Conservation (phyloP, 2,888 invertebrate genomes). For the Leuctra nigra region DNA sequence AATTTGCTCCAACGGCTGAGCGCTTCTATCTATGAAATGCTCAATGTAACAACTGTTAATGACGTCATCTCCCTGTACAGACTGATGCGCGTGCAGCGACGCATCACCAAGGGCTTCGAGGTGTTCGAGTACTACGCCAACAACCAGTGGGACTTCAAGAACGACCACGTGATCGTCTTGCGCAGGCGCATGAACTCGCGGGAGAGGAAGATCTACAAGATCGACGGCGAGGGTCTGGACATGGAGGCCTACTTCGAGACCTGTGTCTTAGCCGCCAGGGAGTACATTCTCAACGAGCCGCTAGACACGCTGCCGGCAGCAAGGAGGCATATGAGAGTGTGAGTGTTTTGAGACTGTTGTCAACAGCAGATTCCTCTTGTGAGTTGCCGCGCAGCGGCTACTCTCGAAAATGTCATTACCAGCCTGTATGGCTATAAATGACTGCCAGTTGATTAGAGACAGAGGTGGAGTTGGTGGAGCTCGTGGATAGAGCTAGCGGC, state of each 20-base stretch:
- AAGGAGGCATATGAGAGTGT: slow-evolving; percentile 71
- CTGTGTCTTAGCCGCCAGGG: slow-evolving; percentile 72
- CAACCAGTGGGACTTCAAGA: slow-evolving; percentile 85
- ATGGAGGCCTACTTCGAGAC: slow-evolving; percentile 74
- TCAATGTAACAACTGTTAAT: too few relatives aligned
- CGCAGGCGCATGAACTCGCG: slow-evolving; percentile 54
- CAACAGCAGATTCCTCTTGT: not conserved
- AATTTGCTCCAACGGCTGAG: too few relatives aligned
- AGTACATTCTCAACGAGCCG: slow-evolving; percentile 74
- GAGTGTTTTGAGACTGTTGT: slow-evolving; percentile 37
- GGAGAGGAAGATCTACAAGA: slow-evolving; percentile 49
- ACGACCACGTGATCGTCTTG: slow-evolving; percentile 53
- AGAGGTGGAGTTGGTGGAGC: too few relatives aligned
- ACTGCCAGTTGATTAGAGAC: too few relatives aligned
- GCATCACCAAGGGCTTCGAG: slow-evolving; percentile 79
- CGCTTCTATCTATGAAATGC: too few relatives aligned
- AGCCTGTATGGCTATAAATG: too few relatives aligned
- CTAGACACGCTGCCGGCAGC: slow-evolving; percentile 77
- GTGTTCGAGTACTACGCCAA: slow-evolving; percentile 89
- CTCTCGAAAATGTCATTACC: too few relatives aligned
- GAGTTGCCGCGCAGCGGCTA: too few relatives aligned
- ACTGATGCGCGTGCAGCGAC: slow-evolving; percentile 71
- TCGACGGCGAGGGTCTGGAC: slow-evolving; percentile 65
- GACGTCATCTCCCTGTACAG: too few relatives aligned
- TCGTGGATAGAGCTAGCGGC: too few relatives aligned